Evolutionary conservation across 2,888 invertebrate genomes (phyloP), one percentile per base, ranked within the genome.

Genomic region (Baccha elongata): DNA sequence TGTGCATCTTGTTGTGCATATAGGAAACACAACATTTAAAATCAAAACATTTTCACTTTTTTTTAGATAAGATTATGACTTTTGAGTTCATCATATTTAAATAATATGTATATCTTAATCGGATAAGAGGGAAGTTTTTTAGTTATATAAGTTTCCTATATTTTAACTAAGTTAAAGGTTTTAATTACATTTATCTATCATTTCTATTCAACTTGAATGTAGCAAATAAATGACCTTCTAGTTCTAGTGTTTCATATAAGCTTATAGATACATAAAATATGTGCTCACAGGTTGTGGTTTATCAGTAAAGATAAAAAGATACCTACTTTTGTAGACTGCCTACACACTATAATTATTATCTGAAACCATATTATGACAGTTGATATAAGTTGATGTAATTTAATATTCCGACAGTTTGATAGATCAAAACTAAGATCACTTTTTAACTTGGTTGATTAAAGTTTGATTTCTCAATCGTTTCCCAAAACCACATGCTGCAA

Each of bases 201-300:
- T 44, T 44, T 67, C 3, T 21, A 21, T 67, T 53, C 19, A 53
- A 19, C 29, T 53, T 2, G 1, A 32, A 32, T 17, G 17, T 32
- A 32, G 15, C 42, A 37, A 42, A 21, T 53, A 40, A 7, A 23
- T 58, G 73, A 40, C 73, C 73, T 73, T 73, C 65, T 50, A 50
- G 1, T 7, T 15, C 10, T 42, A 17, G 7, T 42, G 17, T 15
- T 15, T 19, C 17, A 13, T 19, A 44, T 19, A 44, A 13, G 29
- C 32, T 32, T 32, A 13, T 23, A 15, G 15, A 42, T 44, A 7
- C 13, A 50, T 26, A 15, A 8, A 50, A 21, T 13, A 5, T 32
- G 17, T 44, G 29, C 50, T 29, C 29, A 52, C 17, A 52, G 29
- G 2, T 52, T 52, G 17, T 3, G 29, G 52, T 52, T 11, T 17